Base-by-base conservation (phyloP, 2,797 vertebrate genomes). In the Argya squamiceps region DNA sequence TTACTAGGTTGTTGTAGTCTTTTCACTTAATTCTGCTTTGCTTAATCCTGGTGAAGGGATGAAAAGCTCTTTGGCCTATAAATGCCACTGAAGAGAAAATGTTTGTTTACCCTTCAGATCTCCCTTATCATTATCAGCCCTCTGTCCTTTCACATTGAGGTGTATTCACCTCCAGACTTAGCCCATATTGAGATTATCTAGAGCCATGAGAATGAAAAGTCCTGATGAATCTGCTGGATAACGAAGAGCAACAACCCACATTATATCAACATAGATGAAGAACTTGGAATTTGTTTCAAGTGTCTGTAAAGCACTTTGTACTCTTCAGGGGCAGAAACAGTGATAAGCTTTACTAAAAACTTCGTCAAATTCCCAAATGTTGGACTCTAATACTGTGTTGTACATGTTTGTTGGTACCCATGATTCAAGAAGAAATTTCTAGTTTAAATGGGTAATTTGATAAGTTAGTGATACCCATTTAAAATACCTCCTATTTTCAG, bases 211-310 rank as follows among this genome's bases (percentile, higher is more conserved):
- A 82, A 30, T 0, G 5, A 65, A 81, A 84, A 75, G 24, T 68
- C n/a, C 21, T 15, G n/a, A 49, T 65, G 23, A 68, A 76, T 56
- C 34, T 17, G 14, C 8, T 75, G 37, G 37, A 16, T 67, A 56
- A 59, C 18, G 39, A 83, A 63, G 11, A 47, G 15, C 44, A 65
- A 34, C 12, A 30, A 39, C 5, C 14, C 24, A 77, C 8, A 5
- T 75, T 60, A 24, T 34, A 32, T 30, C 29, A 52, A 20, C 0
- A 0, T 11, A 30, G n/a, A 1, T 69, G n/a, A 90, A 88, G 27
- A 74, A 39, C 22, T 39, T 5, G 1, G 50, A 68, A 75, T 53
- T 27, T 36, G 7, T 68, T 93, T 52, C 36, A 71, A 74, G 29
- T 9, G 11, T 20, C n/a, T 52, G 9, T 70, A 68, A 81, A 80